A percentile compares a stretch with the other conserved stretches of the same genome.
Evolutionary conservation across 1,140 invertebrate genomes (phyloP).

Genomic region (Lepidotrigona ventralis): DNA sequence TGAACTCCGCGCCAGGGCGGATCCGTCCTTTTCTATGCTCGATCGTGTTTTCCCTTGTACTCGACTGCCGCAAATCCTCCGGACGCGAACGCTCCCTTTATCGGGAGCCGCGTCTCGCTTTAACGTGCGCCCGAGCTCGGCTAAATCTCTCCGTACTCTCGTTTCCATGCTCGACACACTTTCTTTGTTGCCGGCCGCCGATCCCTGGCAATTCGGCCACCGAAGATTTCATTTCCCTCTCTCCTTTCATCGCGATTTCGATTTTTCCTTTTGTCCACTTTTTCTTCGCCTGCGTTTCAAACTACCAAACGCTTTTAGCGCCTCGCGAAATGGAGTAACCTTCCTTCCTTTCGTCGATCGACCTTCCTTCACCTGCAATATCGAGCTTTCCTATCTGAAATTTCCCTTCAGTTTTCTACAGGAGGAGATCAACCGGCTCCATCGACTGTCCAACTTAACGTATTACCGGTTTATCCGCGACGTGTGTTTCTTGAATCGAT

Average conservation of each 20-base stretch:
- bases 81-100: slow-evolving; percentile 1
- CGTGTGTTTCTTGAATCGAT: not conserved
- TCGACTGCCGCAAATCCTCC: slow-evolving; percentile 6
- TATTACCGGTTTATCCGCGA: not conserved
- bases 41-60: slow-evolving; percentile 48
- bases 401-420: not conserved
- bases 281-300: too few relatives aligned
- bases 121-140: not conserved
- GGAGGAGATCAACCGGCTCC: not conserved
- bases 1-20: slow-evolving; percentile 54
- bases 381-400: not conserved
- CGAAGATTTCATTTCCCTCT: not conserved
- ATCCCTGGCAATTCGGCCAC: not conserved
- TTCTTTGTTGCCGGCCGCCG: not conserved
- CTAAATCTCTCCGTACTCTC: slow-evolving; percentile 8
- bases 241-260: not conserved
- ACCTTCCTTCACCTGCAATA: too few relatives aligned
- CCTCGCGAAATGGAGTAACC: not conserved
- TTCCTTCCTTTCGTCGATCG: not conserved
- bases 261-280: not conserved
- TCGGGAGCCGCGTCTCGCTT: not conserved
- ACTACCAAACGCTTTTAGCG: not conserved
- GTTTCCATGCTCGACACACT: slow-evolving; percentile 16
- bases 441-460: not conserved
- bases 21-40: slow-evolving; percentile 54